A percentile compares a stretch with the other conserved stretches of the same genome.
These are phyloP conservation scores for Yoshiicerus persimilis DNA, from an alignment of 1,140 invertebrate species.

Conservation along the genomic window DNA sequence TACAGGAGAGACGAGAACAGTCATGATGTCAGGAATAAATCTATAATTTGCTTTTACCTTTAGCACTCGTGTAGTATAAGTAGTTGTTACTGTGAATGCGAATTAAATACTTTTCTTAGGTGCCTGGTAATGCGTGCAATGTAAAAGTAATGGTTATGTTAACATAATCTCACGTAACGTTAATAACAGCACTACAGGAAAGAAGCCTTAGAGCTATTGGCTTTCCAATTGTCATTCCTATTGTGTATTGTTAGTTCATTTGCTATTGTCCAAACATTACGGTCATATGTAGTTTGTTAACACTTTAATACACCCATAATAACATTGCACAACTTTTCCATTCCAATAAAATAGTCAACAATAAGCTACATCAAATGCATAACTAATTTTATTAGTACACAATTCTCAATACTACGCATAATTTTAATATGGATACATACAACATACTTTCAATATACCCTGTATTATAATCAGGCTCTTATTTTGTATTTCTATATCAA, in stretches of 20 bases:
- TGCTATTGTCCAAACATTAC: not conserved
- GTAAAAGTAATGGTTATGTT: not conserved
- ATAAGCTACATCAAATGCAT: not conserved
- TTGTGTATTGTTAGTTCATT: constrained; percentile 15
- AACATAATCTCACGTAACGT: not conserved
- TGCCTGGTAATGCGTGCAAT: not conserved
- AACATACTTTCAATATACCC: not conserved
- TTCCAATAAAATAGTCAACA: too few relatives aligned
- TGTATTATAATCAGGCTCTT: too few relatives aligned
- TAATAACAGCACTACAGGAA: not conserved
- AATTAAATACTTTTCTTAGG: not conserved
- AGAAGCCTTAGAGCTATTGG: not conserved
- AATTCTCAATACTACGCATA: too few relatives aligned
- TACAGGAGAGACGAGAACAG: not conserved
- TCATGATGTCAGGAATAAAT: not conserved
- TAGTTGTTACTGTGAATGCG: not conserved
- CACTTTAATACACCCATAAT: not conserved
- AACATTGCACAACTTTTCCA: not conserved
- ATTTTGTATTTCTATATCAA: too few relatives aligned
- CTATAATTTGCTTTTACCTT: constrained; percentile 14
- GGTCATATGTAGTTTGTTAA: not conserved
- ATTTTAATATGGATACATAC: not conserved
- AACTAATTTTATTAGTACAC: not conserved
- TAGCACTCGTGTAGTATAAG: not conserved
- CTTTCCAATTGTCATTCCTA: not conserved